phyloP scores from a whole-genome alignment of 2,888 invertebrate species.

The Sclerodermus sp. region DNA sequence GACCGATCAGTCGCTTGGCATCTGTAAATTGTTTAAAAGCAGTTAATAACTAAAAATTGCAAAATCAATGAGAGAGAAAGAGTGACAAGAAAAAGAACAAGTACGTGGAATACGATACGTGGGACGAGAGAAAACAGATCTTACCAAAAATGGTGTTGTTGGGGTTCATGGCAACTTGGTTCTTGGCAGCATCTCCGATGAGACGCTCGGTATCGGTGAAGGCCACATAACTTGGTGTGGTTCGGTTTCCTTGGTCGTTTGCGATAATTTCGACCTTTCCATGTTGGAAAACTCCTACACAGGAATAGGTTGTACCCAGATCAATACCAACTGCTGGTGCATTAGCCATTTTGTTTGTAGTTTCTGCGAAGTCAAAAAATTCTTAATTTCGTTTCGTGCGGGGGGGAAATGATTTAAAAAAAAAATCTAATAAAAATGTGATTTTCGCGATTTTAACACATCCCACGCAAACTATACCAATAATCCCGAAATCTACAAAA shows the following conservation, averaged over 20 bases:
- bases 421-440: no score
- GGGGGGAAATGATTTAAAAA: no score
- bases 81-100: no score
- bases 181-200: constrained; percentile 65
- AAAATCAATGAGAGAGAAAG: no score
- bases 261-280: constrained; percentile 76
- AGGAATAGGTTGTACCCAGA: constrained; percentile 94
- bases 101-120: no score
- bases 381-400: no score
- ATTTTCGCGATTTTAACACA: no score
- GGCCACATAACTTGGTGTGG: constrained; percentile 64
- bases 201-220: constrained; percentile 63
- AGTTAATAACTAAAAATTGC: no score
- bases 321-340: constrained; percentile 94
- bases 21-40: constrained; percentile 63
- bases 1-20: constrained; percentile 75
- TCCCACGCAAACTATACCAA: no score
- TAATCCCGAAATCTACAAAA: no score
- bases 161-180: constrained; percentile 77
- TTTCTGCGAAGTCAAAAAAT: constrained; percentile 60
- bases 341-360: constrained; percentile 60
- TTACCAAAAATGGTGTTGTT: constrained; percentile 84
- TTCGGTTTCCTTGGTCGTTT: constrained; percentile 65
- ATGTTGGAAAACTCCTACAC: constrained; percentile 85
- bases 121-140: not conserved